A percentile compares a stretch with the other conserved stretches of the same genome.
Evolutionary conservation across 2,888 invertebrate genomes (phyloP).

Genomic region (Archips xylosteana): DNA sequence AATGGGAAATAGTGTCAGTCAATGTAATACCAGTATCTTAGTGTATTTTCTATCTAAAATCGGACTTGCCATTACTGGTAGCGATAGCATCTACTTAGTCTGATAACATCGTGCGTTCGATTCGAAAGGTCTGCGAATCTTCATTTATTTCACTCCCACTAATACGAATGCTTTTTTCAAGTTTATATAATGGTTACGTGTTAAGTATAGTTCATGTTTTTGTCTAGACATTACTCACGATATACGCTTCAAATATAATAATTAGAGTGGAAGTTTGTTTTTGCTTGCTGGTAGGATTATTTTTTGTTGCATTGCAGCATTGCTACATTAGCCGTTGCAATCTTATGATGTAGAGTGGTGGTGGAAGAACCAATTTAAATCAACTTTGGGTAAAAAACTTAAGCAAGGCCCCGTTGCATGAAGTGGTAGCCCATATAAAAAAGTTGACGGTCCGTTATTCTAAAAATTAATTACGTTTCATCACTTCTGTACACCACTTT

Average conservation of each 20-base stretch:
- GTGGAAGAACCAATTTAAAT: background rate
- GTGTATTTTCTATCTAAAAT: too few relatives aligned
- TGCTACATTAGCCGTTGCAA: constrained; percentile 19
- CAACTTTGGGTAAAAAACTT: too few relatives aligned
- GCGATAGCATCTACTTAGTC: background rate
- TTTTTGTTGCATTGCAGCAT: constrained; percentile 11
- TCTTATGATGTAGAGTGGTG: constrained; percentile 2
- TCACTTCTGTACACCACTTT: too few relatives aligned
- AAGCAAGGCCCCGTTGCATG: too few relatives aligned
- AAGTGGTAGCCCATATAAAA: too few relatives aligned
- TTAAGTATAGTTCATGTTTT: constrained; percentile 6
- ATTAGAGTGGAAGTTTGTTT: constrained; percentile 26
- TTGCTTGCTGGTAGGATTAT: constrained; percentile 22
- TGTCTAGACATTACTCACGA: constrained; percentile 26
- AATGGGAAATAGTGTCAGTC: too few relatives aligned
- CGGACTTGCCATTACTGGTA: background rate
- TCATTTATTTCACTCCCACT: constrained; percentile 5
- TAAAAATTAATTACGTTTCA: too few relatives aligned
- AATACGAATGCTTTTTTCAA: constrained; percentile 9
- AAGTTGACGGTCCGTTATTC: too few relatives aligned
- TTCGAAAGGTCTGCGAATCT: constrained; percentile 5
- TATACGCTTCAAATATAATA: constrained; percentile 23
- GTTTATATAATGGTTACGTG: constrained; percentile 25
- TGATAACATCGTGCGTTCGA: constrained; percentile 14
- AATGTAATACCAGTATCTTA: too few relatives aligned